Conservation (phyloP, 2,797 vertebrate species). For the Zonotrichia albicollis region DNA sequence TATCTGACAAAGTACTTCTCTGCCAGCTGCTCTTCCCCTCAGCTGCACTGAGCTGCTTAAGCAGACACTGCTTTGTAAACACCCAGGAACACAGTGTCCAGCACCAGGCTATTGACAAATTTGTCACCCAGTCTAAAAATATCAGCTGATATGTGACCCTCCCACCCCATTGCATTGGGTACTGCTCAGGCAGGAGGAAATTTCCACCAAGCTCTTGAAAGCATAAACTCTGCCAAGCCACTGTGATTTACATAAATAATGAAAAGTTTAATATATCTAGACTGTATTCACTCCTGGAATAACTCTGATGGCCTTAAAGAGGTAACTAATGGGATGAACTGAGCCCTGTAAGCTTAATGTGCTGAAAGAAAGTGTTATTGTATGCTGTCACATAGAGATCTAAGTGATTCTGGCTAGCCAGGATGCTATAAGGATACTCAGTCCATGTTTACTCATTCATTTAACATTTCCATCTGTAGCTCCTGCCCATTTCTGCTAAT, state of each 20-base stretch:
- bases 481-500: not conserved
- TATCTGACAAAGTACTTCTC: not conserved
- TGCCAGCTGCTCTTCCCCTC: not conserved
- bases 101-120: not conserved
- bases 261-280: not conserved
- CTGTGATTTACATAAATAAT: conserved; percentile 29
- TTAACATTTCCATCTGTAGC: not conserved
- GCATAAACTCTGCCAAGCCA: not conserved
- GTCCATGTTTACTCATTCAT: not conserved
- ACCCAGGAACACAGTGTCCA: not conserved
- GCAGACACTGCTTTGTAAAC: not conserved
- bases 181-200: not conserved
- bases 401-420: not conserved
- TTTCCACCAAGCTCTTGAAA: not conserved
- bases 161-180: not conserved
- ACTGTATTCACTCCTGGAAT: not conserved
- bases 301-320: not conserved
- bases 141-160: not conserved
- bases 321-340: not conserved
- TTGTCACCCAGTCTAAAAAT: not conserved
- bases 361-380: not conserved
- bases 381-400: not conserved
- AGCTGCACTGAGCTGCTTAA: not conserved
- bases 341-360: not conserved
- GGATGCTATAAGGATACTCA: not conserved